These are phyloP conservation scores for Dasysyrphus albostriatus DNA, from an alignment of 2,888 invertebrate species.

Conservation along the genomic window DNA sequence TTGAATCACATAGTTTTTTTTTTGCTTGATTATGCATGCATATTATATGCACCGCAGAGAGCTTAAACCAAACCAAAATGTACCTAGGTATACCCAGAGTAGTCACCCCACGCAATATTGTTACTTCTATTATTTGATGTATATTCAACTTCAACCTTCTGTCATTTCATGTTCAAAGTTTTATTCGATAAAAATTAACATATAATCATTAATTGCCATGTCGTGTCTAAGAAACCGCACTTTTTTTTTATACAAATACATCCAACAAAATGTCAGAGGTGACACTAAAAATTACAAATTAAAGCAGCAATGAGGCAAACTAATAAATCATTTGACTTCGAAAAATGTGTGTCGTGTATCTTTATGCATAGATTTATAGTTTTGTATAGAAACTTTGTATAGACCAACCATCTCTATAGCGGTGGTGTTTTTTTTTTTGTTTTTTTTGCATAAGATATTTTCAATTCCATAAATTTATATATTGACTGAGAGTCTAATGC, in stretches of 20 bases:
- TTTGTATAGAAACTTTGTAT: not conserved
- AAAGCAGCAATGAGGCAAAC: constrained; percentile 52
- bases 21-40: constrained; percentile 29
- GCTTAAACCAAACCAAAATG: not conserved
- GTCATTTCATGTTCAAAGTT: constrained; percentile 37
- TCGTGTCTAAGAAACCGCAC: constrained; percentile 64
- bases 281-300: constrained; percentile 65
- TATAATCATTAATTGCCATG: constrained; percentile 71
- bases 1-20: not conserved
- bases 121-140: constrained; percentile 36
- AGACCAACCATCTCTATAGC: constrained; percentile 13
- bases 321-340: constrained; percentile 68
- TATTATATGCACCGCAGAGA: not conserved
- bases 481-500: constrained; percentile 66
- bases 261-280: constrained; percentile 63
- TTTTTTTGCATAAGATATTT: constrained; percentile 36
- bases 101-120: constrained; percentile 32
- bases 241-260: constrained; percentile 1
- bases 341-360: constrained; percentile 30
- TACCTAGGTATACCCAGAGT: not conserved
- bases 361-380: not conserved
- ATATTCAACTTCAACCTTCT: constrained; percentile 54
- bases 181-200: constrained; percentile 60
- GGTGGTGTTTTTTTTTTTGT: not conserved
- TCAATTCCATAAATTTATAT: constrained; percentile 55